These are phyloP conservation scores for Brachyistius frenatus DNA, from an alignment of 2,113 vertebrate genomes.

Conservation along the genomic window DNA sequence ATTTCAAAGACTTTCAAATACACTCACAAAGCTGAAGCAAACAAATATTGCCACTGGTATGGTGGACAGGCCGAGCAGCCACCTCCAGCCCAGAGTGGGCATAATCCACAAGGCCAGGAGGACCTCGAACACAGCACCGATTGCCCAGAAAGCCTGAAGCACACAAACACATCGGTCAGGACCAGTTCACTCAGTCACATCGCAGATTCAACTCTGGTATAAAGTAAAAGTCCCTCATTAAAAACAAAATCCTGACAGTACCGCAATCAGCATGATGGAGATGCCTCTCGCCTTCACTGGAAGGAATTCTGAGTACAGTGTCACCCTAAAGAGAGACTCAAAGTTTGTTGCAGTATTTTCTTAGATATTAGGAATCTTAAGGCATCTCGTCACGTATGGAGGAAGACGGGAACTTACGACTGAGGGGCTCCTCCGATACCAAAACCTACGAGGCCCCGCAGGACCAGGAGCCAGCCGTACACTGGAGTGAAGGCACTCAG, in stretches of 20 bases:
- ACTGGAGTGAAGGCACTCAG: constrained; percentile 90
- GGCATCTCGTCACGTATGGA: neutral
- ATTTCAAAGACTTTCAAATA: neutral
- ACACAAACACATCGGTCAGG: constrained; percentile 31
- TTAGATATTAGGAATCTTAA: neutral
- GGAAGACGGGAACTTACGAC: constrained; percentile 86
- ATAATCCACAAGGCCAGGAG: constrained; percentile 90
- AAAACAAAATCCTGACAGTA: constrained; percentile 62
- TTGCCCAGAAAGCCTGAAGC: constrained; percentile 91
- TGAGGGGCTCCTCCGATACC: constrained; percentile 93
- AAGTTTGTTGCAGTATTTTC: neutral
- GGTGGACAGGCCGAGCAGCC: constrained; percentile 91
- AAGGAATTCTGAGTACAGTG: constrained; percentile 93
- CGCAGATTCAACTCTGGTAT: neutral
- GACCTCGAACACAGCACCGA: constrained; percentile 92
- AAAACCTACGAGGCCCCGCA: constrained; percentile 90
- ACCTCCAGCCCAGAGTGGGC: constrained; percentile 94
- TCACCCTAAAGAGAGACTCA: constrained; percentile 83
- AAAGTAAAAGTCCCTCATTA: neutral
- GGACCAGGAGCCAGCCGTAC: constrained; percentile 91
- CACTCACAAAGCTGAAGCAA: constrained; percentile 89
- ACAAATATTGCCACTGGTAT: constrained; percentile 88
- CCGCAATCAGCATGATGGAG: constrained; percentile 90
- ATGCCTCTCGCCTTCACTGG: constrained; percentile 91
- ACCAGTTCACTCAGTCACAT: neutral